phyloP scores from a whole-genome alignment of 2,797 vertebrate species.

The Syngnathus acus region DNA sequence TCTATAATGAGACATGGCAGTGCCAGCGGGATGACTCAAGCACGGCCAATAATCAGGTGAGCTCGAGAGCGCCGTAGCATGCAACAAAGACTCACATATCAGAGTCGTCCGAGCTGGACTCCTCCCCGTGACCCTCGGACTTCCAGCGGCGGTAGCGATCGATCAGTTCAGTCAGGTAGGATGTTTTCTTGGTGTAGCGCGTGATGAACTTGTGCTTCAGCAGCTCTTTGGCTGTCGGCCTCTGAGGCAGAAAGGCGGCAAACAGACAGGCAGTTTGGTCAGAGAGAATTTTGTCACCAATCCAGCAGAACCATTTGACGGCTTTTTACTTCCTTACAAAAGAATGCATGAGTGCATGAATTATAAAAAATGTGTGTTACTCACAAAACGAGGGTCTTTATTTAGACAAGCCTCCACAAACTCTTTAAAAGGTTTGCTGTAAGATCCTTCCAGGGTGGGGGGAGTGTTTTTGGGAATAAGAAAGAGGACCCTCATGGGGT shows the following conservation, averaged over 20 bases:
- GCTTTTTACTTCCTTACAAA: neutral
- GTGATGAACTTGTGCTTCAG: conserved; percentile 95
- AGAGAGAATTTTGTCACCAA: neutral
- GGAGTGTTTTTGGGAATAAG: conserved; percentile 98
- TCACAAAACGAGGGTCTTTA: conserved; percentile 96
- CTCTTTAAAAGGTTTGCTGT: conserved; percentile 98
- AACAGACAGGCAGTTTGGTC: neutral
- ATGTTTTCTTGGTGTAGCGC: conserved; percentile 91
- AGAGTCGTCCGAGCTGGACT: conserved; percentile 93
- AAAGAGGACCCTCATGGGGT: conserved; percentile 98
- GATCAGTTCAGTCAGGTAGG: conserved; percentile 91
- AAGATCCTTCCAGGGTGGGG: conserved; percentile 89
- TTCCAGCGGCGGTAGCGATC: conserved; percentile 97
- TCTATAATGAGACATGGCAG: neutral
- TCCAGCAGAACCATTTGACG: no score
- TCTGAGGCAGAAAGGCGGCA: conserved; percentile 57
- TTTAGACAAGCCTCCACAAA: conserved; percentile 98
- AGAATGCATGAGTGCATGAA: neutral
- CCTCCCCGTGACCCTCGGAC: conserved; percentile 90
- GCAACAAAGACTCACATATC: conserved; percentile 74
- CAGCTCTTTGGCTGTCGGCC: conserved; percentile 92
- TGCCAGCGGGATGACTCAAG: neutral
- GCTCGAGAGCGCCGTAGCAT: neutral
- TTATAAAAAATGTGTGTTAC: conserved; percentile 36
- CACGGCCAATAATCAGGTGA: neutral